phyloP scores from a whole-genome alignment of 2,888 invertebrate genomes.

The Lypha dubia region DNA sequence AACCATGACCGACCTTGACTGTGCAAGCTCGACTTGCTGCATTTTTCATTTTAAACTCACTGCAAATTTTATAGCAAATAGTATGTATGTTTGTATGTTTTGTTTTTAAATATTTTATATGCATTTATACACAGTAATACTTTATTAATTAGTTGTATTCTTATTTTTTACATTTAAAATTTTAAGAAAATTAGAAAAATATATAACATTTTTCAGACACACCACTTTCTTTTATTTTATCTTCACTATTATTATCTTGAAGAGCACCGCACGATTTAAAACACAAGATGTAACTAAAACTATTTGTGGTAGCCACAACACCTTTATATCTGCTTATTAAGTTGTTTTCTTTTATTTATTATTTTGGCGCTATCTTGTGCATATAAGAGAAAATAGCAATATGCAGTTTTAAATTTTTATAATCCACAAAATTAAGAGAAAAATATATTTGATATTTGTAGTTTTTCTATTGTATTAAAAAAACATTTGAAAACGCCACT shows the following conservation, averaged over 20 bases:
- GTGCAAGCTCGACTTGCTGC: slow-evolving; percentile 40
- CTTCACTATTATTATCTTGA: slow-evolving; percentile 14
- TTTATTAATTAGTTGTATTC: background rate
- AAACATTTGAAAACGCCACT: background rate
- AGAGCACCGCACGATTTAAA: slow-evolving; percentile 55
- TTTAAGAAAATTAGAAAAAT: background rate
- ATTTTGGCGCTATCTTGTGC: slow-evolving; percentile 16
- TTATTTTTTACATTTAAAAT: background rate
- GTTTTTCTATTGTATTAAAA: background rate
- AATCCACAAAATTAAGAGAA: slow-evolving; percentile 39
- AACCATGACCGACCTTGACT: slow-evolving; percentile 80
- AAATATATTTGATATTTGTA: background rate
- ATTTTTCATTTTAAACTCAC: slow-evolving; percentile 46
- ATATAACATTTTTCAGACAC: slow-evolving; percentile 21
- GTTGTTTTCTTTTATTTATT: slow-evolving; percentile 14
- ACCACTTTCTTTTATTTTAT: slow-evolving; percentile 34
- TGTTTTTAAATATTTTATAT: background rate
- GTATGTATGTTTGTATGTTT: background rate
- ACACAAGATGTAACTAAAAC: slow-evolving; percentile 60
- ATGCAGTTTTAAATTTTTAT: no score
- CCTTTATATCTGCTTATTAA: slow-evolving; percentile 57
- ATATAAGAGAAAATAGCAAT: slow-evolving; percentile 45
- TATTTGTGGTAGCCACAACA: slow-evolving; percentile 37
- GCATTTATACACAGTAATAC: background rate
- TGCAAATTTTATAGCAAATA: slow-evolving; percentile 19